Conservation (phyloP, 2,797 vertebrate species). For the Sebastes trivittatus region DNA sequence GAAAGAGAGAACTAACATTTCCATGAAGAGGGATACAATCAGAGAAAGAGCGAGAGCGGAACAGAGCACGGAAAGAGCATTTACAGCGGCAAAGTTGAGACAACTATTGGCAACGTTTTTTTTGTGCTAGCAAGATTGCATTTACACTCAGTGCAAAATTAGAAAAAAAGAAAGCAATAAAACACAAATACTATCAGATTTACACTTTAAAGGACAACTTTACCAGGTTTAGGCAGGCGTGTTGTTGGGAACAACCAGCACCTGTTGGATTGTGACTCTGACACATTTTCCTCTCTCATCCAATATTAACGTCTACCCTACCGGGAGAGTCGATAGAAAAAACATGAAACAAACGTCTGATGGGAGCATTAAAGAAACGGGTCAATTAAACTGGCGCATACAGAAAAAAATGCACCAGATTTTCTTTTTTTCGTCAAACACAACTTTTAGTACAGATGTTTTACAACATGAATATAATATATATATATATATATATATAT, state of each 20-base stretch:
- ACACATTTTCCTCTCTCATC: slow-evolving; percentile 64
- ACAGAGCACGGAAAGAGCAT: slow-evolving; percentile 86
- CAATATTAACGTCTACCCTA: slow-evolving; percentile 54
- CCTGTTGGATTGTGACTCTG: slow-evolving; percentile 77
- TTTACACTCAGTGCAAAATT: slow-evolving; percentile 99
- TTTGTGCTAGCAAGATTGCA: slow-evolving; percentile 99
- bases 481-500: slow-evolving; percentile 62
- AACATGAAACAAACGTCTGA: slow-evolving; percentile 49
- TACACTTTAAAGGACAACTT: slow-evolving; percentile 91
- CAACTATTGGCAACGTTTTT: slow-evolving; percentile 92
- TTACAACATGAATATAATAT: slow-evolving; percentile 79
- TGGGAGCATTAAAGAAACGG: slow-evolving; percentile 55
- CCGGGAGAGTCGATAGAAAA: slow-evolving; percentile 51
- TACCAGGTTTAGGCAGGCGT: slow-evolving; percentile 88
- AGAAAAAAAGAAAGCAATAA: slow-evolving; percentile 79
- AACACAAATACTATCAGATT: slow-evolving; percentile 88
- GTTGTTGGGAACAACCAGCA: slow-evolving; percentile 57
- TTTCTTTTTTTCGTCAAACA: slow-evolving; percentile 60
- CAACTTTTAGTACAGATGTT: slow-evolving; percentile 78
- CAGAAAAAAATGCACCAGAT: slow-evolving; percentile 54
- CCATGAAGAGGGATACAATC: slow-evolving; percentile 92
- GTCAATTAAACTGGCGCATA: slow-evolving; percentile 58
- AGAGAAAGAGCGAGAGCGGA: slow-evolving; percentile 73
- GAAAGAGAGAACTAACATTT: slow-evolving; percentile 93
- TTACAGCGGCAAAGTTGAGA: slow-evolving; percentile 93